A percentile compares a stretch with the other conserved stretches of the same genome.
Evolutionary conservation across 1,140 invertebrate species (phyloP).

Genomic region (Lepidurus packardi): DNA sequence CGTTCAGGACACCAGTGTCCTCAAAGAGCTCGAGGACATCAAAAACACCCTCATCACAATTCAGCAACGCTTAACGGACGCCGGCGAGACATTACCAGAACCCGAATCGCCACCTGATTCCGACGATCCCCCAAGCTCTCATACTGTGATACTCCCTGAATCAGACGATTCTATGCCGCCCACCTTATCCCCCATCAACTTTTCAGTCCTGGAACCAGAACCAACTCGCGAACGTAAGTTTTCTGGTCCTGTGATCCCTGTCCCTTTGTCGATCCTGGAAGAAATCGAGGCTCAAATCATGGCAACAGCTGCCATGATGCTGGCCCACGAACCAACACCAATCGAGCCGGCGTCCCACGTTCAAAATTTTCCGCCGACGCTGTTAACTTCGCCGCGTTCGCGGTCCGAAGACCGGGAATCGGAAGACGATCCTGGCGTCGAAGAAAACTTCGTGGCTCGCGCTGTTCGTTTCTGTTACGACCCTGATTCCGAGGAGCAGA

Average conservation of each 20-base stretch:
- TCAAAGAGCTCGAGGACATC: conserved; percentile 10
- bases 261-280: background rate
- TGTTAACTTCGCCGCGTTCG: background rate
- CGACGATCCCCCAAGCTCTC: background rate
- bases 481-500: background rate
- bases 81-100: background rate
- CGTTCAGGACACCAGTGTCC: background rate
- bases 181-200: conserved; percentile 1
- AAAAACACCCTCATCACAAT: background rate
- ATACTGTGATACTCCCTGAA: background rate
- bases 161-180: background rate
- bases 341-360: background rate
- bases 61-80: background rate
- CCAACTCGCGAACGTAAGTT: conserved; percentile 3
- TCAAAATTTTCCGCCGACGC: background rate
- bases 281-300: conserved; percentile 29
- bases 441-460: conserved; percentile 5
- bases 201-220: background rate
- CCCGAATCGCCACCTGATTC: background rate
- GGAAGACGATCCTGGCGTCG: conserved; percentile 4
- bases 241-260: background rate
- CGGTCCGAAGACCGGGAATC: background rate
- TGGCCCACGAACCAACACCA: background rate
- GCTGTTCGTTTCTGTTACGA: background rate
- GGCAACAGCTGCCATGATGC: background rate